A percentile compares a stretch with the other conserved stretches of the same genome.
These are phyloP conservation scores for Phodopus roborovskii DNA, from an alignment of 2,113 vertebrate genomes.

Conservation along the genomic window DNA sequence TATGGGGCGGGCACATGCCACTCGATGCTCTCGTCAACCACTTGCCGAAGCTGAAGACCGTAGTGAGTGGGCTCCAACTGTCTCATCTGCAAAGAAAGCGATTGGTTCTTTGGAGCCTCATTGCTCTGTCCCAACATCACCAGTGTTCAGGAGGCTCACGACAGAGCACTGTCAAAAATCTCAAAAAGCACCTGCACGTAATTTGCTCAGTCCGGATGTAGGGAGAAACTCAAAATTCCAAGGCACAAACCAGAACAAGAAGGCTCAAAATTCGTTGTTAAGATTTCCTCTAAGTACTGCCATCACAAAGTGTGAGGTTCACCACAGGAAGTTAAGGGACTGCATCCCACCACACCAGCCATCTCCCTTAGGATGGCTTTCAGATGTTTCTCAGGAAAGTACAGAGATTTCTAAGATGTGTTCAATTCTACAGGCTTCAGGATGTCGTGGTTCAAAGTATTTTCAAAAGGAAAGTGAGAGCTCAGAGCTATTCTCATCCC, in stretches of 20 bases:
- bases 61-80: constrained; percentile 90
- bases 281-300: constrained; percentile 10
- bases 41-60: constrained; percentile 88
- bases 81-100: constrained; percentile 87
- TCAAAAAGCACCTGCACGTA: neutral
- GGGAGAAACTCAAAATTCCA: neutral
- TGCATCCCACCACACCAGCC: neutral
- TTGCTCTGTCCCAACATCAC: neutral
- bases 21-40: constrained; percentile 84
- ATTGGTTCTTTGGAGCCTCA: neutral
- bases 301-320: neutral
- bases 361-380: neutral
- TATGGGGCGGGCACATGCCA: constrained; percentile 81
- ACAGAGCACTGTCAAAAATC: neutral
- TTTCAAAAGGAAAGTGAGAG: neutral
- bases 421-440: neutral
- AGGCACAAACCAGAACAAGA: neutral
- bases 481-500: too few species aligned
- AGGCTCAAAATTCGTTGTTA: neutral
- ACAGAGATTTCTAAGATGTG: constrained; percentile 9
- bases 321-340: neutral
- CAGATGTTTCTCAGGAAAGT: neutral
- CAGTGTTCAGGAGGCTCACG: neutral
- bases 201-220: neutral
- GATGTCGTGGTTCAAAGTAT: neutral